Percentiles rank a stretch among this genome's conserved stretches.
phyloP scores from a whole-genome alignment of 2,113 vertebrate genomes.

The Amblyornis subalaris region DNA sequence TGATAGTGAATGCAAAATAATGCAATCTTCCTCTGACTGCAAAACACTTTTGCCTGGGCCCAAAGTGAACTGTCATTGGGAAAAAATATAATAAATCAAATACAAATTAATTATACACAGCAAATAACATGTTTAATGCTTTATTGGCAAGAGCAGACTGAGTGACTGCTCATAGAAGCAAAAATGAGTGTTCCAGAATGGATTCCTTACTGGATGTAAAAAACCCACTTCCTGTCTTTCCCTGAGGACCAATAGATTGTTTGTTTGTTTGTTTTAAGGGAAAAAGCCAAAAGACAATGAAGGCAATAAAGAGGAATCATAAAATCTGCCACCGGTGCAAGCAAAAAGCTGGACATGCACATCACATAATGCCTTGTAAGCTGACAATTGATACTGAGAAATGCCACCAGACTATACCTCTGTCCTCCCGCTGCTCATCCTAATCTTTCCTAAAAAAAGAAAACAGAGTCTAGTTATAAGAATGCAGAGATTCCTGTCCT shows the following conservation, averaged over 20 bases:
- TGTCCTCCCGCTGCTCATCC: not conserved
- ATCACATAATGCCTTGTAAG: not conserved
- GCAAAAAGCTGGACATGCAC: not conserved
- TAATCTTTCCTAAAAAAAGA: not conserved
- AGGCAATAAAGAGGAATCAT: not conserved
- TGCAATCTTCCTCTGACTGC: not conserved
- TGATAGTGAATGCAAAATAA: not conserved
- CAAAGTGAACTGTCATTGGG: not conserved
- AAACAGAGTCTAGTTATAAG: accelerated
- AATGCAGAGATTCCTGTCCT: not conserved
- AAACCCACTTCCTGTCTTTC: not conserved
- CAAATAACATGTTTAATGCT: not conserved
- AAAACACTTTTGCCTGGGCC: not conserved
- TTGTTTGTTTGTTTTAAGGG: not conserved
- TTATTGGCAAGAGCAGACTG: not conserved
- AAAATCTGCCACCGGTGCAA: not conserved
- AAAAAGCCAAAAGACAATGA: not conserved
- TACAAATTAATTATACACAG: not conserved
- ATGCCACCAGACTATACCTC: not conserved
- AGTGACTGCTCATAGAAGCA: not conserved
- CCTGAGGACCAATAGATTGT: not conserved
- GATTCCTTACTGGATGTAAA: not conserved
- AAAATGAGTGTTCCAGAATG: not conserved
- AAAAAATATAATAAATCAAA: not conserved
- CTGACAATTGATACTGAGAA: not conserved